Percentiles rank a stretch among this genome's conserved stretches.
Conservation (phyloP, 2,888 invertebrate species). For the Schizotus pectinicornis region DNA sequence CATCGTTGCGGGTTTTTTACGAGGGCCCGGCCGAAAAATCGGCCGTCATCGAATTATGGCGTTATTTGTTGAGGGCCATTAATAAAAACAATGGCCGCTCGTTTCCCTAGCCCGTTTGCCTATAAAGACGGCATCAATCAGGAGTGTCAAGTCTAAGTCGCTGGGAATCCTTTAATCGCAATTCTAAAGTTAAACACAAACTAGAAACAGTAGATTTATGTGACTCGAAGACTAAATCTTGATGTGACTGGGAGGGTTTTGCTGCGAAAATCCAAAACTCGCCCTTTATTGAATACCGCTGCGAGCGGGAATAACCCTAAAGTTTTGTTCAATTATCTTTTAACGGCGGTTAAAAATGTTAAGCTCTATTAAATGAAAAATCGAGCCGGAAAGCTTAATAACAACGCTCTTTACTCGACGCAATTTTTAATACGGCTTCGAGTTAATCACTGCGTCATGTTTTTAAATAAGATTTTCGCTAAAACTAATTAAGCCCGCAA, state of each 20-base stretch:
- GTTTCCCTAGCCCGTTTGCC: not conserved
- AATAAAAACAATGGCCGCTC: slow-evolving; percentile 3
- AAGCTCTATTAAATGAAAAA: slow-evolving; percentile 28
- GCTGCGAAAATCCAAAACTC: slow-evolving; percentile 14
- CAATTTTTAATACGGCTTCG: slow-evolving; percentile 35
- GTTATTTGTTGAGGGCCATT: no score
- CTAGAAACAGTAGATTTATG: slow-evolving; percentile 43
- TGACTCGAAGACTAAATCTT: slow-evolving; percentile 37
- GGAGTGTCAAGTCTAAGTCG: slow-evolving; percentile 32
- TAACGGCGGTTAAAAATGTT: slow-evolving; percentile 11
- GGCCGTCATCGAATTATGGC: no score
- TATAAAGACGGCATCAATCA: slow-evolving; percentile 34
- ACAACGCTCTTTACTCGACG: slow-evolving; percentile 10
- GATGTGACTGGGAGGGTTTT: slow-evolving; percentile 38
- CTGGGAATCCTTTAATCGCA: slow-evolving; percentile 38
- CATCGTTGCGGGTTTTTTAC: slow-evolving; percentile 1
- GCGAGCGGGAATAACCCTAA: not conserved
- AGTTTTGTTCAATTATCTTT: no score
- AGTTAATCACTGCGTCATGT: slow-evolving; percentile 32
- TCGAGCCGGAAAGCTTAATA: slow-evolving; percentile 22
- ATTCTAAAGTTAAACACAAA: slow-evolving; percentile 42
- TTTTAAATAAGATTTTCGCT: slow-evolving; percentile 29
- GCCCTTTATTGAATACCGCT: slow-evolving; percentile 8
- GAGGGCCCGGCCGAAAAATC: no score
- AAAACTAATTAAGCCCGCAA: slow-evolving; percentile 30